Conservation (phyloP, 1,140 invertebrate species). For the Drosophila serrata region DNA sequence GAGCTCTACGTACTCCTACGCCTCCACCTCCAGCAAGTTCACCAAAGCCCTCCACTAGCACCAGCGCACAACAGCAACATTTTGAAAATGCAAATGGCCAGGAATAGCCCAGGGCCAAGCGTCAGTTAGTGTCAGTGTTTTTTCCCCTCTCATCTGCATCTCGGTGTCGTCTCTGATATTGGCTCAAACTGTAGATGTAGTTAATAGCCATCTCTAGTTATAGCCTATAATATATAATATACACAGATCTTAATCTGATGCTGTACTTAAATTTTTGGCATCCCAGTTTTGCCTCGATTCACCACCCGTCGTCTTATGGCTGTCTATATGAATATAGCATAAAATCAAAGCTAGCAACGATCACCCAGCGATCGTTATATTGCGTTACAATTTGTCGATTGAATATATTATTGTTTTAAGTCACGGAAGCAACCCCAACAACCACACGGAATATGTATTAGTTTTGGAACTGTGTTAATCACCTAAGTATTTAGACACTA, state of each 20-base stretch:
- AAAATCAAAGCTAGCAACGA: conserved; percentile 68
- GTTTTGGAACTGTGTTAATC: conserved; percentile 82
- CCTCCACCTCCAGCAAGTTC: conserved; percentile 28
- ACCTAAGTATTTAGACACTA: conserved; percentile 84
- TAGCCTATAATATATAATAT: conserved; percentile 45
- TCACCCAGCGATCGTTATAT: conserved; percentile 67
- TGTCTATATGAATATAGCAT: conserved; percentile 61
- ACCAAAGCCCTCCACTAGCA: conserved; percentile 33
- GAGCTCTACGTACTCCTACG: conserved; percentile 75
- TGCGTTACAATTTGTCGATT: conserved; percentile 60
- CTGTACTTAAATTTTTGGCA: conserved; percentile 72
- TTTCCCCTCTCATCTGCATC: conserved; percentile 44
- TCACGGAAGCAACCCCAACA: conserved; percentile 17
- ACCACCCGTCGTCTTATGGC: conserved; percentile 54
- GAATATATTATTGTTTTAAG: conserved; percentile 60
- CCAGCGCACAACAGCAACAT: conserved; percentile 54
- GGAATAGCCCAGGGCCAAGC: conserved; percentile 66
- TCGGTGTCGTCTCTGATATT: conserved; percentile 67
- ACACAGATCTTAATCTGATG: conserved; percentile 57
- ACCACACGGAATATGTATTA: conserved; percentile 72
- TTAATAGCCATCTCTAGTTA: conserved; percentile 50
- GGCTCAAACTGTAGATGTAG: conserved; percentile 72
- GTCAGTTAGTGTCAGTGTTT: conserved; percentile 36
- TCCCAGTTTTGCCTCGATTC: conserved; percentile 57
- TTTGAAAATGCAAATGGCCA: conserved; percentile 31